Evolutionary conservation across 2,797 vertebrate species (phyloP), one percentile per base, ranked within the genome.

Genomic region (Sebastes hubbsi): DNA sequence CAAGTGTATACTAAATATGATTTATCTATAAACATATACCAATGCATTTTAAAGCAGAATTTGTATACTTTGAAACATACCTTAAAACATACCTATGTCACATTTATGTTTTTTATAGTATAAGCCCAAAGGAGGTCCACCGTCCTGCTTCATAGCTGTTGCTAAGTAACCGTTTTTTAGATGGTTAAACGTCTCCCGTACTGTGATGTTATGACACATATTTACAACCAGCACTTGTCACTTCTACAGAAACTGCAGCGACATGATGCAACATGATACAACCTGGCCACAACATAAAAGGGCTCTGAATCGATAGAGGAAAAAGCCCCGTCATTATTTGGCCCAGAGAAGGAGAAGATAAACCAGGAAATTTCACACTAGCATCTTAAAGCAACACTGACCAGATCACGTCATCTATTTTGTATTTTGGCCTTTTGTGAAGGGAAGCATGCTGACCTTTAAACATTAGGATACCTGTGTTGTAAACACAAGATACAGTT

Each of bases 151-250:
- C 22, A 27, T 14, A 30, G 70, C 80, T 84, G 87, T 83, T 87
- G 80, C 85, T 76, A 65, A 66, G 81, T 69, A 86, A 87, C 82
- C 38, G 18, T 32, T 25, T 55, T 56, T n/a, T 32, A 30, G 59
- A 71, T 69, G 14, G 38, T 75, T 36, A 52, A 11, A 72, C 9
- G 24, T 32, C 59, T 66, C 27, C 66, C 60, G 32, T 9, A 9
- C 29, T 78, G 69, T 60, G 54, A 66, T 42, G 64, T 67, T 59
- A 29, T 1, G 72, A 82, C 76, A 82, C 73, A 77, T 2, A 70
- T 75, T 81, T 73, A 65, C 20, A 78, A 46, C 14, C 22, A 24
- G 30, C 61, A 62, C 55, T 77, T 58, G 38, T 74, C 61, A 74
- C 49, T 27, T 60, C 29, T 25, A n/a, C 10, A 62, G 29, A 73